These are phyloP conservation scores for Leptinotarsa lineolata DNA, from an alignment of 1,140 invertebrate genomes.

Conservation along the genomic window DNA sequence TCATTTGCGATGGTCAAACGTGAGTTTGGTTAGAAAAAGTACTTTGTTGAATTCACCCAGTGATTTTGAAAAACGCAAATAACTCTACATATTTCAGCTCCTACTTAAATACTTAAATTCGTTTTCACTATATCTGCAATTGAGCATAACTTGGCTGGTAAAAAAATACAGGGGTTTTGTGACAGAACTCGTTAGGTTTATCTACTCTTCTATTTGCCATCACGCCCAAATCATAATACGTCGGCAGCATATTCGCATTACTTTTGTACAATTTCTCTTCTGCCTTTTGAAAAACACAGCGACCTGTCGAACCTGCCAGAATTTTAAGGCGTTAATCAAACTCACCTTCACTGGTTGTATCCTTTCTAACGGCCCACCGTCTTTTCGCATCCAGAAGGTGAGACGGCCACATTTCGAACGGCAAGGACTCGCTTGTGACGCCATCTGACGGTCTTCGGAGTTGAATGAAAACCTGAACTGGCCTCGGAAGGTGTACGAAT, in stretches of 20 bases:
- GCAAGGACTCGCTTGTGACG: constrained; percentile 78
- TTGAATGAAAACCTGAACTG: constrained; percentile 82
- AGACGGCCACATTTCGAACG: constrained; percentile 80
- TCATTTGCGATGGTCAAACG: too few species aligned
- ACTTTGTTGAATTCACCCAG: too few species aligned
- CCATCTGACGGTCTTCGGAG: constrained; percentile 83
- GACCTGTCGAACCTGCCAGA: constrained; percentile 61
- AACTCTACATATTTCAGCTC: too few species aligned
- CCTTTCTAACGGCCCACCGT: constrained; percentile 72
- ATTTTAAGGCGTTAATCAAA: constrained; percentile 68
- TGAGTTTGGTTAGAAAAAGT: too few species aligned
- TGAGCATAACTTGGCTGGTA: constrained; percentile 50
- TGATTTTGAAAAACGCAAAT: too few species aligned
- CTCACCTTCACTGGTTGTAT: constrained; percentile 68
- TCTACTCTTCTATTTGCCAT: too few species aligned
- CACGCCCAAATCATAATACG: too few species aligned
- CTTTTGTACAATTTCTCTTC: too few species aligned
- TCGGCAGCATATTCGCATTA: too few species aligned
- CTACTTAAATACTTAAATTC: too few species aligned
- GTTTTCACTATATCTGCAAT: too few species aligned
- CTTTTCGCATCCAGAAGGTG: constrained; percentile 80
- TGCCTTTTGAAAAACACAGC: constrained; percentile 13
- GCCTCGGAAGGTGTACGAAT: constrained; percentile 68
- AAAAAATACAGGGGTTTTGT: not conserved
- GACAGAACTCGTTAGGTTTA: not conserved